Evolutionary conservation across 2,888 invertebrate species (phyloP).

Genomic region (Ormyrus labotus): DNA sequence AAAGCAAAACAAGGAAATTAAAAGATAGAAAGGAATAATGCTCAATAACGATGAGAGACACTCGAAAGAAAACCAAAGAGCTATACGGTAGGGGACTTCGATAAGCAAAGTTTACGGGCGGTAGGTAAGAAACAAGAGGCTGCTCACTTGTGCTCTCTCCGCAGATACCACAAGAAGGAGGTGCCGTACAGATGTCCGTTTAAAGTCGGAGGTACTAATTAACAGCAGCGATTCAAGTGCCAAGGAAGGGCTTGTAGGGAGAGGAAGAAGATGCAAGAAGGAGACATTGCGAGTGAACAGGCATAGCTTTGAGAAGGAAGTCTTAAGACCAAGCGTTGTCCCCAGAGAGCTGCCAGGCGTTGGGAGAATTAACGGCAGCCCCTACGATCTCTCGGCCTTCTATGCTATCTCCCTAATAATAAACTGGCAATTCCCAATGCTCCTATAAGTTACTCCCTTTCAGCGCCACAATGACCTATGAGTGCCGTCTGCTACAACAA

Average conservation of each 20-base stretch:
- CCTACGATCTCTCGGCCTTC: slow-evolving; percentile 69
- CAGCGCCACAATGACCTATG: slow-evolving; percentile 73
- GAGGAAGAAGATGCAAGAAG: slow-evolving; percentile 57
- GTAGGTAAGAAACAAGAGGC: slow-evolving; percentile 41
- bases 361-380: slow-evolving; percentile 74
- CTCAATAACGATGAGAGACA: not conserved
- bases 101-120: slow-evolving; percentile 51
- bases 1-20: not conserved
- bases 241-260: slow-evolving; percentile 33
- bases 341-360: slow-evolving; percentile 67
- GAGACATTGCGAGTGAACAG: slow-evolving; percentile 59
- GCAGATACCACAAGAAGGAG: slow-evolving; percentile 46
- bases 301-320: slow-evolving; percentile 64
- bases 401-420: slow-evolving; percentile 75
- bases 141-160: slow-evolving; percentile 5
- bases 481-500: slow-evolving; percentile 47
- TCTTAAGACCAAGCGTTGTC: slow-evolving; percentile 72
- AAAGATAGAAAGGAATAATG: not conserved
- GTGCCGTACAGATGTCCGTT: slow-evolving; percentile 62
- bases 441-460: slow-evolving; percentile 75
- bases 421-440: slow-evolving; percentile 76
- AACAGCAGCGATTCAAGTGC: slow-evolving; percentile 67
- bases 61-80: not conserved
- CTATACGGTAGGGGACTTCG: slow-evolving; percentile 19
- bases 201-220: slow-evolving; percentile 71